Evolutionary conservation across 2,888 invertebrate genomes (phyloP), one percentile per base, ranked within the genome.

Genomic region (Amiota minor): DNA sequence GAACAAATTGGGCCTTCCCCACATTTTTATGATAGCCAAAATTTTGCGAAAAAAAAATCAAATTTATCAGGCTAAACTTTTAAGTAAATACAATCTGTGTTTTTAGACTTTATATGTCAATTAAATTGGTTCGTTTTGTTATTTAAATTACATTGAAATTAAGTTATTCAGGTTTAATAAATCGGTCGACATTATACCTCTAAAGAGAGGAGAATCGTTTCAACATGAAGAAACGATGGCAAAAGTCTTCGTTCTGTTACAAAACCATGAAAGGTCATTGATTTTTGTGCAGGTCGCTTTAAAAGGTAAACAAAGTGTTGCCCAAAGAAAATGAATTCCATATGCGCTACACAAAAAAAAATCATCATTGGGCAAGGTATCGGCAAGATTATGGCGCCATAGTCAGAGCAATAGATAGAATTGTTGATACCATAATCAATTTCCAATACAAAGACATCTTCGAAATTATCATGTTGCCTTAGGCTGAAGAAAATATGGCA

Each of bases 381-480:
- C 10, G 71, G 68, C n/a, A 76, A 46, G 12, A 72, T 77, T 20
- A 77, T 77, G 75, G 68, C 77, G 4, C 47, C 62, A 71, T 77
- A 23, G 76, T 77, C 1, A 77, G 78, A 6, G 72, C 73, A 12
- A 76, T 77, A 67, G 49, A 72, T 53, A 23, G 59, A 53, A 73
- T 76, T 14, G 45, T 73, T 50, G 50, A 49, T 12, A 77, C 68
- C 64, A 78, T 79, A 75, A 71, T 75, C 46, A 69, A 59, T 59
- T 11, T 73, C 55, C 49, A 71, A 59, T 81, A 77, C 68, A 71
- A 61, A 61, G 50, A 72, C 47, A 76, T 79, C 18, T 53, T 80
- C 16, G 70, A 76, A 67, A 70, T 77, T 55, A 67, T 74, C 46
- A 76, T 79, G 78, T 65, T 77, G n/a, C 76, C 76, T 35, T 74